Conservation (phyloP, 2,113 vertebrate genomes). For the Phycodurus eques region DNA sequence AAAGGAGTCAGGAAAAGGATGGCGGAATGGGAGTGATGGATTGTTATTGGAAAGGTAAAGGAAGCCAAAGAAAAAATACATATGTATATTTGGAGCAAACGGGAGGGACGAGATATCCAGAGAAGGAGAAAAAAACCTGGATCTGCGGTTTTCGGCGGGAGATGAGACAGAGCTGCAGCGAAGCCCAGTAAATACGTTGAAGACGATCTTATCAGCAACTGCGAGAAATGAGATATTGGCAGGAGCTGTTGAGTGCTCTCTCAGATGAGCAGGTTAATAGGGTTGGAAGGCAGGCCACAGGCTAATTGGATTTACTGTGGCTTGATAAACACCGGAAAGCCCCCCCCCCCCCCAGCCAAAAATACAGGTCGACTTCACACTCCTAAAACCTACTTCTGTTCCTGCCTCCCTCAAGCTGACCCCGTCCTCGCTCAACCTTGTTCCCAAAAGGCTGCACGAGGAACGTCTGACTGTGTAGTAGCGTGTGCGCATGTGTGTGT, state of each 20-base stretch:
- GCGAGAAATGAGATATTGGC: conserved; percentile 98
- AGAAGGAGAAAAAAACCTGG: conserved; percentile 45
- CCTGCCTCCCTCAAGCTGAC: conserved; percentile 51
- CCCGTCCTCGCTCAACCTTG: conserved; percentile 57
- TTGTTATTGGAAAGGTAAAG: conserved; percentile 22
- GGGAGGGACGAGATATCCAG: conserved; percentile 5
- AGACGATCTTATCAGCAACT: conserved; percentile 90
- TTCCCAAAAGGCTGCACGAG: conserved; percentile 66
- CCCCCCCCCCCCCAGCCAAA: conserved; percentile 74
- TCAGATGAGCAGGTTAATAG: conserved; percentile 94
- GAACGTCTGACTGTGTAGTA: conserved; percentile 46
- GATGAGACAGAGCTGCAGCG: conserved; percentile 80
- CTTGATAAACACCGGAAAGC: conserved; percentile 89
- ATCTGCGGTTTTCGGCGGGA: conserved; percentile 64
- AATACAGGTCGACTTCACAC: conserved; percentile 63
- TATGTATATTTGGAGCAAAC: conserved; percentile 19
- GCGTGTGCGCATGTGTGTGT: conserved; percentile 30
- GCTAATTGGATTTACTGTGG: conserved; percentile 98
- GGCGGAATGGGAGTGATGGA: conserved; percentile 33
- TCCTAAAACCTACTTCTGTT: conserved; percentile 39
- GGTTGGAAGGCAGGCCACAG: conserved; percentile 88
- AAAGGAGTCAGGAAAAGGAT: conserved; percentile 25
- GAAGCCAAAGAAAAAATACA: conserved; percentile 33
- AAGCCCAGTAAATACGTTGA: conserved; percentile 88
- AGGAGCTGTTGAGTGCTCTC: conserved; percentile 85